These are phyloP conservation scores for Agonum fuliginosum DNA, from an alignment of 2,888 invertebrate species.

Conservation along the genomic window DNA sequence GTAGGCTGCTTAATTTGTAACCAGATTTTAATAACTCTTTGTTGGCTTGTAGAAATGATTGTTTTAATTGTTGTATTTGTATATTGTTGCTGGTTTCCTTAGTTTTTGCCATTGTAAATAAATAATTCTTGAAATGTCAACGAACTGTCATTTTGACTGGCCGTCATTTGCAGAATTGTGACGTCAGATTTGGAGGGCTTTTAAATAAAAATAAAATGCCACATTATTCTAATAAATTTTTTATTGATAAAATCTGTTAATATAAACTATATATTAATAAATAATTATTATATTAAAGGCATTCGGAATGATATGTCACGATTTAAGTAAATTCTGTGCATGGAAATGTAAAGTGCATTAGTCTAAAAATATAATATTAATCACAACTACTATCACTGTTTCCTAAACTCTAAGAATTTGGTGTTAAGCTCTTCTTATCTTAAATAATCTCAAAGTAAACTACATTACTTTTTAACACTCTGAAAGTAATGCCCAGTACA, in stretches of 20 bases:
- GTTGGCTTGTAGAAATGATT: constrained; percentile 65
- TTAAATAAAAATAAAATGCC: background rate
- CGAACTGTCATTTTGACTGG: background rate
- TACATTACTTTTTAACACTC: background rate
- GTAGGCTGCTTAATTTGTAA: constrained; percentile 64
- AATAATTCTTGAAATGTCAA: constrained; percentile 1
- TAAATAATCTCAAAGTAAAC: constrained; percentile 33
- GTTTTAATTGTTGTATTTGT: constrained; percentile 62
- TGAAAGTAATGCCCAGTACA: constrained; percentile 37
- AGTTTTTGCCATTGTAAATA: constrained; percentile 17
- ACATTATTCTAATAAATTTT: constrained; percentile 2
- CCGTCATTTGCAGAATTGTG: background rate
- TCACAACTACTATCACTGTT: background rate
- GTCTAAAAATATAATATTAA: constrained; percentile 23
- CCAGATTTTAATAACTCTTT: constrained; percentile 65
- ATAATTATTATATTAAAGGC: constrained; percentile 7
- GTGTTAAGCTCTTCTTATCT: background rate
- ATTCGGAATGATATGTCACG: constrained; percentile 3
- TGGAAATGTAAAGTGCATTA: background rate
- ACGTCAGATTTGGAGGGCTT: background rate
- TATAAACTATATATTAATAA: constrained; percentile 5
- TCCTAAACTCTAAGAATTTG: background rate
- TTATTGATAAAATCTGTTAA: background rate
- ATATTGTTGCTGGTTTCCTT: background rate
- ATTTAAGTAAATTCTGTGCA: background rate